A percentile compares a stretch with the other conserved stretches of the same genome.
These are phyloP conservation scores for Argyresthia goedartella DNA, from an alignment of 2,888 invertebrate species.

Conservation along the genomic window DNA sequence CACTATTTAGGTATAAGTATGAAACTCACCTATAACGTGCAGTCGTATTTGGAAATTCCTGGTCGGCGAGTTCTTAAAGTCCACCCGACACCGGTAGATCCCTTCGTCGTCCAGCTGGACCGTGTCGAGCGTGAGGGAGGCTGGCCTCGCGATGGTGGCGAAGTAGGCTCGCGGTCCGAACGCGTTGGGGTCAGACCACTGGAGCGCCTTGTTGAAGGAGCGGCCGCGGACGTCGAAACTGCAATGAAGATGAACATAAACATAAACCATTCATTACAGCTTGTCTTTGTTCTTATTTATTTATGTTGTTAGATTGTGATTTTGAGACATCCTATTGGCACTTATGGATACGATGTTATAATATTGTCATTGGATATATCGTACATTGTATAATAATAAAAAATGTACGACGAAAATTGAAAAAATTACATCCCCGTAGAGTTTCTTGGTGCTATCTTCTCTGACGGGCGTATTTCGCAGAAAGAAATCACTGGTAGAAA, in stretches of 20 bases:
- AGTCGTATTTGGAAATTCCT: constrained; percentile 90
- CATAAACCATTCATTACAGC: background rate
- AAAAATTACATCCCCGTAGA: no score
- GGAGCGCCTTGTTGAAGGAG: constrained; percentile 83
- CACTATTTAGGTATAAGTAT: no score
- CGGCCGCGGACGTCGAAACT: constrained; percentile 91
- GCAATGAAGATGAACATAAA: constrained; percentile 35
- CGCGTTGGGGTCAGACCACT: constrained; percentile 86
- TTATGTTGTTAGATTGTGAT: no score
- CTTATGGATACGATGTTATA: no score
- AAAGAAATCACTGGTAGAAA: no score
- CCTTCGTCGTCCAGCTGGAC: constrained; percentile 90
- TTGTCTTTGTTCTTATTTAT: no score
- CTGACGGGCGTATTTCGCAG: no score
- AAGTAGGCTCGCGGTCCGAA: constrained; percentile 91
- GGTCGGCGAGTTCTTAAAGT: constrained; percentile 90
- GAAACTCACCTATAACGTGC: constrained; percentile 87
- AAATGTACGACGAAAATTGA: no score
- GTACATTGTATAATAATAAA: no score
- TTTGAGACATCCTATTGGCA: no score
- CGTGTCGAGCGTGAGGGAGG: constrained; percentile 84
- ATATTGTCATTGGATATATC: no score
- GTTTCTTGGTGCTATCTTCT: no score
- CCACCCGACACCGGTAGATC: constrained; percentile 88
- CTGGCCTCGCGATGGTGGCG: constrained; percentile 84